phyloP scores from a whole-genome alignment of 2,113 vertebrate genomes.

The Halcyon malimbica region DNA sequence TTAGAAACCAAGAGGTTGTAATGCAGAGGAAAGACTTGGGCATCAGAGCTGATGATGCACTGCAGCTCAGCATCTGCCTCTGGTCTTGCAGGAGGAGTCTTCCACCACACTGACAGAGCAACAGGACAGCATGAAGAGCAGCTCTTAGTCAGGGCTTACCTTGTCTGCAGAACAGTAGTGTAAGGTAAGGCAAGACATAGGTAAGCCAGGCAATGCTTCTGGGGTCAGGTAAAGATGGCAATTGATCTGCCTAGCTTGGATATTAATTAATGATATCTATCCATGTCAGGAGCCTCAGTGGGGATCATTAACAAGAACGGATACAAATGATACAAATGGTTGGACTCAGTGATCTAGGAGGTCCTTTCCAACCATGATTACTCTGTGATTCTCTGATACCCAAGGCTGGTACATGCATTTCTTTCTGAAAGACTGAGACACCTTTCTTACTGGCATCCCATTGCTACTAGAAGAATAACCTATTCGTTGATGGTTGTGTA shows the following conservation, averaged over 20 bases:
- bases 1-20: neutral
- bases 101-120: neutral
- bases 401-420: neutral
- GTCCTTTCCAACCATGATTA: too few relatives aligned
- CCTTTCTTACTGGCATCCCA: neutral
- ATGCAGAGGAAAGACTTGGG: neutral
- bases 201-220: neutral
- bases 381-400: neutral
- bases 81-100: neutral
- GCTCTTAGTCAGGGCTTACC: neutral
- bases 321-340: neutral
- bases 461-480: neutral
- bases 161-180: too few relatives aligned
- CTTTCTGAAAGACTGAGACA: neutral
- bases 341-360: too few relatives aligned
- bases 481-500: neutral
- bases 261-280: neutral
- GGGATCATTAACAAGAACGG: neutral
- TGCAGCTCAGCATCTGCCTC: neutral
- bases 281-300: accelerated
- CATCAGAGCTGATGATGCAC: neutral
- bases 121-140: neutral
- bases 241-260: neutral
- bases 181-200: neutral
- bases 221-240: neutral